These are phyloP conservation scores for Planococcus citri DNA, from an alignment of 1,140 invertebrate genomes.

Conservation along the genomic window DNA sequence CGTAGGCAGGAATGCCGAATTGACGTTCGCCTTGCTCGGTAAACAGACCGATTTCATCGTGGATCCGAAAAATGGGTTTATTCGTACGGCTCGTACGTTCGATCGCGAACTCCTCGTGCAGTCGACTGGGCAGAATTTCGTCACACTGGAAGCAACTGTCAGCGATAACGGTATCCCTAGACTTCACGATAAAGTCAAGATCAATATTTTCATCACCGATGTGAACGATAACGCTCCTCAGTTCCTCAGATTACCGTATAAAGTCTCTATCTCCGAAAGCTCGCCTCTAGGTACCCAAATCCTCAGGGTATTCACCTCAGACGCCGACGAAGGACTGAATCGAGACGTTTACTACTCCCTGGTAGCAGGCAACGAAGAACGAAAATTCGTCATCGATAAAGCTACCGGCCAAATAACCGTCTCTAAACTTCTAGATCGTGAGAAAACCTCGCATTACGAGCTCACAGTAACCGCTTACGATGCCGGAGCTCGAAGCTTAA, in stretches of 20 bases:
- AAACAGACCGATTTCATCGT: slow-evolving; percentile 74
- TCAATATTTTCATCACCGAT: slow-evolving; percentile 76
- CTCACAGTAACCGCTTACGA: slow-evolving; percentile 72
- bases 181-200: slow-evolving; percentile 72
- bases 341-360: slow-evolving; percentile 80
- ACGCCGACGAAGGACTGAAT: slow-evolving; percentile 80
- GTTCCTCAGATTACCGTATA: slow-evolving; percentile 70
- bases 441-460: slow-evolving; percentile 62
- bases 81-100: slow-evolving; percentile 70
- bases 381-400: slow-evolving; percentile 69
- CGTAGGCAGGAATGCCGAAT: slow-evolving; percentile 78
- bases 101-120: slow-evolving; percentile 73
- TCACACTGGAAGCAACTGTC: slow-evolving; percentile 71
- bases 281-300: slow-evolving; percentile 62
- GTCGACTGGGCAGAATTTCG: slow-evolving; percentile 57
- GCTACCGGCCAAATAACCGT: slow-evolving; percentile 75
- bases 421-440: slow-evolving; percentile 65
- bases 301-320: slow-evolving; percentile 69
- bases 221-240: slow-evolving; percentile 85
- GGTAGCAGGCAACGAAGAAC: slow-evolving; percentile 63
- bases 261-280: slow-evolving; percentile 71
- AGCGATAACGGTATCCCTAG: slow-evolving; percentile 72
- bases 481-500: slow-evolving; percentile 51
- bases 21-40: slow-evolving; percentile 68
- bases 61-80: slow-evolving; percentile 81